phyloP scores from a whole-genome alignment of 2,797 vertebrate species.

The Lagorchestes hirsutus region DNA sequence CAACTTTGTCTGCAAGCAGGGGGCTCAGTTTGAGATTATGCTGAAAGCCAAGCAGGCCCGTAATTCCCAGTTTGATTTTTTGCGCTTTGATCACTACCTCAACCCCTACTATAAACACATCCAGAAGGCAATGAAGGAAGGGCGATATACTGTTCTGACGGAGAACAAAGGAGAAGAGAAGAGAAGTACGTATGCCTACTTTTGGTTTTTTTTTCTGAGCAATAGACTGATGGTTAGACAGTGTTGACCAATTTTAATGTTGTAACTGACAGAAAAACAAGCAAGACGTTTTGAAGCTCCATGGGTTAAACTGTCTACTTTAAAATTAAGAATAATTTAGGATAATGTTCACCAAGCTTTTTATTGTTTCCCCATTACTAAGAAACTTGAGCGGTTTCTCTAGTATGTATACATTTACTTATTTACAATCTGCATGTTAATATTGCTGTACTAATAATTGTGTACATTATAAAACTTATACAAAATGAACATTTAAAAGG shows the following conservation, averaged over 20 bases:
- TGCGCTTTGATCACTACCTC: slow-evolving; percentile 98
- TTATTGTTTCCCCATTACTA: not conserved
- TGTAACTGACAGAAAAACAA: not conserved
- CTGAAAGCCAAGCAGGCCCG: slow-evolving; percentile 97
- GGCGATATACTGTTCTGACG: slow-evolving; percentile 89
- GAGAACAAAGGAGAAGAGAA: slow-evolving; percentile 87
- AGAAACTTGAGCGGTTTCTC: not conserved
- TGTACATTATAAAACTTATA: not conserved
- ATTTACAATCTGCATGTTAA: not conserved
- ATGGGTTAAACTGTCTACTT: not conserved
- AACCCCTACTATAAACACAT: slow-evolving; percentile 99
- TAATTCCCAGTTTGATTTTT: slow-evolving; percentile 99
- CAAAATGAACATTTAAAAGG: not conserved
- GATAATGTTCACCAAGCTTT: not conserved
- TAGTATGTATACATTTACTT: not conserved
- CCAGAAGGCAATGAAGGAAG: slow-evolving; percentile 97
- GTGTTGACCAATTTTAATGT: not conserved
- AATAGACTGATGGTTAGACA: not conserved
- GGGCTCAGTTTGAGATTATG: slow-evolving; percentile 98
- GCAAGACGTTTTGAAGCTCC: rapidly evolving
- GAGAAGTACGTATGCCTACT: slow-evolving; percentile 85
- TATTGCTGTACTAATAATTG: not conserved
- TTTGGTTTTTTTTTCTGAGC: not conserved
- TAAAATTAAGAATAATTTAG: not conserved
- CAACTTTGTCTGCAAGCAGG: slow-evolving; percentile 97